Percentiles rank a stretch among this genome's conserved stretches.
Conservation (phyloP, 1,140 invertebrate species). For the Zaprionus tsacasi region DNA sequence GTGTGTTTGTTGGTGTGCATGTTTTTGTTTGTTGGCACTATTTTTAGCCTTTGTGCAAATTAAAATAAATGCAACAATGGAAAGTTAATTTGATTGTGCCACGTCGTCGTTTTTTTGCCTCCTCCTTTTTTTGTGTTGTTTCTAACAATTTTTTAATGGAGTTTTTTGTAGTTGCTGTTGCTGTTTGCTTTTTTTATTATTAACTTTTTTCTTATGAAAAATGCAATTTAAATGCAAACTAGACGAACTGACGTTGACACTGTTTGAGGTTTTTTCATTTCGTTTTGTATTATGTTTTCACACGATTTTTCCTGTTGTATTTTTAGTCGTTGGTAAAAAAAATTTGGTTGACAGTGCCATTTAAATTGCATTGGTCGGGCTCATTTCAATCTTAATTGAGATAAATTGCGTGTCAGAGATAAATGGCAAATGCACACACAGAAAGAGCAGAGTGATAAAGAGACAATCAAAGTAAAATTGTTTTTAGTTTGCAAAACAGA, state of each 20-base stretch:
- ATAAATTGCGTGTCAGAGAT: conserved; percentile 3
- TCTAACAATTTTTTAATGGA: conserved; percentile 43
- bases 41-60: conserved; percentile 77
- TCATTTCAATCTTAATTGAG: conserved; percentile 27
- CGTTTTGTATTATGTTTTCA: not conserved
- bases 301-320: not conserved
- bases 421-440: not conserved
- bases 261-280: not conserved
- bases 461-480: conserved; percentile 2
- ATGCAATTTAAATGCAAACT: conserved; percentile 80
- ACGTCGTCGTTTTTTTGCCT: conserved; percentile 9
- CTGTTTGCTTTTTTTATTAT: conserved; percentile 14
- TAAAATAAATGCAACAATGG: conserved; percentile 75
- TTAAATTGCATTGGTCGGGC: conserved; percentile 24
- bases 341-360: conserved; percentile 13
- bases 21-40: conserved; percentile 53
- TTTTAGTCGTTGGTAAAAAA: conserved; percentile 32
- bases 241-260: conserved; percentile 16
- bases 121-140: conserved; percentile 3
- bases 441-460: not conserved
- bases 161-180: conserved; percentile 32
- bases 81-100: conserved; percentile 68
- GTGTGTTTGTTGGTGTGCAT: conserved; percentile 35
- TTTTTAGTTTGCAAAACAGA: not conserved
- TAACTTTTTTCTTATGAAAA: conserved; percentile 39